Conservation (phyloP, 1,140 invertebrate genomes). For the Berghia stephanieae region DNA sequence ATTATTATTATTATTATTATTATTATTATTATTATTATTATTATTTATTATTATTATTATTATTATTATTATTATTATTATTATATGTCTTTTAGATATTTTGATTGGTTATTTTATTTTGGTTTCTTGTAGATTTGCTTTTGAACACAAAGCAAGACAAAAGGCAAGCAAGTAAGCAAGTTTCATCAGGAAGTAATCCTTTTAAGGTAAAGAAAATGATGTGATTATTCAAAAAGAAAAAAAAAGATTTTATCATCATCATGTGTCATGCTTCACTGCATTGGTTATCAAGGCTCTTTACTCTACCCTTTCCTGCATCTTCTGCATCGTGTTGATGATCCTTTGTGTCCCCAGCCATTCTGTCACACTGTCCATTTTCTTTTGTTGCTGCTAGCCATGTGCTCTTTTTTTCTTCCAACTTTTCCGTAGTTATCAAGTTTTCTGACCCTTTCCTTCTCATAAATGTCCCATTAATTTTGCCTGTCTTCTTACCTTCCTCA, state of each 20-base stretch:
- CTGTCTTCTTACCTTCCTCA: no score
- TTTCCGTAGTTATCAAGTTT: constrained; percentile 21
- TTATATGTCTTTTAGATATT: no score
- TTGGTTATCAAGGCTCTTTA: background rate
- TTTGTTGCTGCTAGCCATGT: background rate
- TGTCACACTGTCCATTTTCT: no score
- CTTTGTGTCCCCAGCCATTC: no score
- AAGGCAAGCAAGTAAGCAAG: constrained; percentile 31
- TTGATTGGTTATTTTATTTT: no score
- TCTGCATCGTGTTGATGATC: no score
- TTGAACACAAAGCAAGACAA: constrained; percentile 46
- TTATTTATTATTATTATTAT: no score
- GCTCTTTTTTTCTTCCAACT: background rate
- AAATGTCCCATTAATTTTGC: no score
- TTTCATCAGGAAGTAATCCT: constrained; percentile 47
- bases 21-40: no score
- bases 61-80: no score
- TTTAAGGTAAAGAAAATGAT: constrained; percentile 48
- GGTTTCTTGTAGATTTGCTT: background rate
- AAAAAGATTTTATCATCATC: background rate
- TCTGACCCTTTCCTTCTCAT: no score
- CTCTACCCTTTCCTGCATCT: background rate
- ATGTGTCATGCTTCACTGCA: background rate
- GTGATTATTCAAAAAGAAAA: background rate
- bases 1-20: no score